Conservation (phyloP, 2,888 invertebrate species). For the Leptothorax acervorum region DNA sequence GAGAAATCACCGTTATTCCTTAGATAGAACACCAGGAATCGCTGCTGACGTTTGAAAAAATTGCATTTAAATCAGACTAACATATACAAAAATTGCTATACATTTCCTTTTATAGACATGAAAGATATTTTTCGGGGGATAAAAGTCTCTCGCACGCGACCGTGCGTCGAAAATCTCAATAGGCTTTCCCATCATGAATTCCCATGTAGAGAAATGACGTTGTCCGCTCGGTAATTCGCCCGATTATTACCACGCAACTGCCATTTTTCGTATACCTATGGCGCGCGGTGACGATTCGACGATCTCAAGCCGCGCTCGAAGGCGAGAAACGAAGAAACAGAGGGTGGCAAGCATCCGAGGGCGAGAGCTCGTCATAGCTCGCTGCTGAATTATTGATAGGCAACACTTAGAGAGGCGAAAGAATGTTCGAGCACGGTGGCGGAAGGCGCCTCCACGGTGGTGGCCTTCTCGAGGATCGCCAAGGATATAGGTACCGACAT, state of each 20-base stretch:
- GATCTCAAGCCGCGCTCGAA: constrained; percentile 5
- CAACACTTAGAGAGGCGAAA: constrained; percentile 79
- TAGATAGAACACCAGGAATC: not conserved
- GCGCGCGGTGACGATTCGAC: constrained; percentile 9
- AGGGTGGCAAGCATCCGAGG: constrained; percentile 70
- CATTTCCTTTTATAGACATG: not conserved
- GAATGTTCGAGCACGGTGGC: constrained; percentile 9
- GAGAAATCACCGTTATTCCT: constrained; percentile 33
- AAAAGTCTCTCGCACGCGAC: constrained; percentile 48
- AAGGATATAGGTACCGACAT: constrained; percentile 63
- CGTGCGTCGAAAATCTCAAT: not conserved
- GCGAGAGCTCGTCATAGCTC: constrained; percentile 83
- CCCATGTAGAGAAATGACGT: constrained; percentile 1
- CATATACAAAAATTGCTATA: not conserved
- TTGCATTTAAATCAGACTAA: not conserved
- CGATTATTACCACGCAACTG: constrained; percentile 40
- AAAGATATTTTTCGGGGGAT: not conserved
- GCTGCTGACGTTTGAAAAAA: not conserved
- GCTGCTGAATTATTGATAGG: constrained; percentile 85
- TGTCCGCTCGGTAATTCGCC: constrained; percentile 1
- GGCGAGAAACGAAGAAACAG: constrained; percentile 20
- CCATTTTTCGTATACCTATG: constrained; percentile 3
- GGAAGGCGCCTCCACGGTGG: constrained; percentile 3
- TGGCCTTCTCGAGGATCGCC: constrained; percentile 53
- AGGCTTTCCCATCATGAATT: not conserved